Conservation (phyloP, 2,113 vertebrate genomes). For the Cettia cetti region DNA sequence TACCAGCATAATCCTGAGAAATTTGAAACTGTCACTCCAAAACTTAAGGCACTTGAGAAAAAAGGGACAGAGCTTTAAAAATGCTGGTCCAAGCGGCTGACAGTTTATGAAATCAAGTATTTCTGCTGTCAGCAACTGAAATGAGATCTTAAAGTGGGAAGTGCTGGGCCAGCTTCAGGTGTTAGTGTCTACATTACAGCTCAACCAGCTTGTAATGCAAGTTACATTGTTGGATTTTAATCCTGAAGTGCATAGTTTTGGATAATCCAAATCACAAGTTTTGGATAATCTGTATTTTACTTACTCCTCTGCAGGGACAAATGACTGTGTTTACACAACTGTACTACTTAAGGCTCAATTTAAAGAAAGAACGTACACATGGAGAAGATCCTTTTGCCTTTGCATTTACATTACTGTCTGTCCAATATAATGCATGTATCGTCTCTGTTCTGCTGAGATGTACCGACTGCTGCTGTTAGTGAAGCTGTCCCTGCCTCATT, state of each 20-base stretch:
- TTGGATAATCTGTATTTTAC: not conserved
- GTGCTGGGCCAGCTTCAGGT: not conserved
- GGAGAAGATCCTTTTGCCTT: not conserved
- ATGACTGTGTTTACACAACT: not conserved
- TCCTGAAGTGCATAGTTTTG: not conserved
- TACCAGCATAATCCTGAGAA: not conserved
- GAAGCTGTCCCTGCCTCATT: not conserved
- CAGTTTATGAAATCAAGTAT: not conserved
- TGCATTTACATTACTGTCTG: not conserved
- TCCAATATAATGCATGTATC: fast-evolving
- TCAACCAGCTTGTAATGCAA: not conserved
- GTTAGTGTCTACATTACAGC: not conserved
- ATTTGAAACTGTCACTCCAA: not conserved
- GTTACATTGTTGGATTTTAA: not conserved
- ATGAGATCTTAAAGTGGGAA: not conserved
- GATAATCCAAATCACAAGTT: not conserved
- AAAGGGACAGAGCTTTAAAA: not conserved
- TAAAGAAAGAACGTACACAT: not conserved
- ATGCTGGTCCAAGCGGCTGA: not conserved
- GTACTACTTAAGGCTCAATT: not conserved
- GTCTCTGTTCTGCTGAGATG: fast-evolving
- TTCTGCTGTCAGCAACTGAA: not conserved
- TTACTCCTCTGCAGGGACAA: not conserved
- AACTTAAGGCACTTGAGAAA: not conserved
- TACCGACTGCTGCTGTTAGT: not conserved